Percentiles rank a stretch among this genome's conserved stretches.
Evolutionary conservation across 2,113 vertebrate genomes (phyloP).

Genomic region (Semicossyphus pulcher): DNA sequence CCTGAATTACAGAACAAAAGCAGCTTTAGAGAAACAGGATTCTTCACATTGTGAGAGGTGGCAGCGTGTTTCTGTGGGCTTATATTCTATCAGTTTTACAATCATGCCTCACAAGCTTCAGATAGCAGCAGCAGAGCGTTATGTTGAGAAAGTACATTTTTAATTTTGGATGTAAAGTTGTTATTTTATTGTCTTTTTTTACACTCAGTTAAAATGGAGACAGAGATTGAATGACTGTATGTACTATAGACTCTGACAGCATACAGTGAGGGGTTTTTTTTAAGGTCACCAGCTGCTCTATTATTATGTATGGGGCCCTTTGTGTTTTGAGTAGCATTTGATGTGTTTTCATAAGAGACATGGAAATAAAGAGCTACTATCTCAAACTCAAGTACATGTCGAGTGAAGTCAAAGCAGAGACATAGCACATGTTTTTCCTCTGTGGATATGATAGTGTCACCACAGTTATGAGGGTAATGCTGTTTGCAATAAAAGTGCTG

Average conservation of each 20-base stretch:
- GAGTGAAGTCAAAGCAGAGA: constrained; percentile 13
- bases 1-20: constrained; percentile 71
- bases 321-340: too few species aligned
- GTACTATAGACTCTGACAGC: neutral
- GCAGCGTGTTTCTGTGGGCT: neutral
- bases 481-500: constrained; percentile 10
- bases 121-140: constrained; percentile 3
- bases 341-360: constrained; percentile 8
- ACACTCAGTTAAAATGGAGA: neutral
- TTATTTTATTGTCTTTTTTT: neutral
- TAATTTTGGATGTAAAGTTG: neutral
- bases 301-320: constrained; percentile 3
- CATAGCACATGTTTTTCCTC: constrained; percentile 23
- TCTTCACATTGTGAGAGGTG: constrained; percentile 33
- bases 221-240: constrained; percentile 15
- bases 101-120: constrained; percentile 24
- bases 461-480: constrained; percentile 1
- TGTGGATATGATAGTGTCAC: constrained; percentile 3
- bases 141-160: neutral
- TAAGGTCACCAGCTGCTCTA: constrained; percentile 3
- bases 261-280: neutral
- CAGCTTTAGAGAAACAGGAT: constrained; percentile 34
- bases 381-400: constrained; percentile 6
- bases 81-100: constrained; percentile 19
- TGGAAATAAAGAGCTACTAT: constrained; percentile 29